A percentile compares a stretch with the other conserved stretches of the same genome.
These are phyloP conservation scores for Acrocyrtus sp. DNA, from an alignment of 2,888 invertebrate genomes.

Conservation along the genomic window DNA sequence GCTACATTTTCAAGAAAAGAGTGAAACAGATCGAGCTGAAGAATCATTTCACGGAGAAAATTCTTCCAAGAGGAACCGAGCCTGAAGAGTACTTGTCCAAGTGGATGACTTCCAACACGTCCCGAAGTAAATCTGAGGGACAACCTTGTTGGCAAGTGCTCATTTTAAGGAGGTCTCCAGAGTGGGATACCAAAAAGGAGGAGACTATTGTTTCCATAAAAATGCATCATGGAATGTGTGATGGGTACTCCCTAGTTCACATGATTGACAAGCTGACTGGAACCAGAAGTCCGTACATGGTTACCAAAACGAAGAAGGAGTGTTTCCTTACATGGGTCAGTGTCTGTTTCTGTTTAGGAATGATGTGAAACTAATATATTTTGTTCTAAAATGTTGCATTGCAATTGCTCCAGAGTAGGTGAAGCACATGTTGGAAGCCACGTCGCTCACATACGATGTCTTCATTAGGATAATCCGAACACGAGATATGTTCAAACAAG, in stretches of 20 bases:
- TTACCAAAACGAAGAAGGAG: conserved; percentile 10
- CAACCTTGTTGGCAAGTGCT: conserved; percentile 41
- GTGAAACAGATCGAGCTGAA: conserved; percentile 9
- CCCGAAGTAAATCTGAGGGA: conserved; percentile 3
- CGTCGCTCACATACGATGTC: conserved; percentile 25
- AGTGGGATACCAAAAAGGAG: neutral
- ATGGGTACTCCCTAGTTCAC: conserved; percentile 39
- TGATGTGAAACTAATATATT: neutral
- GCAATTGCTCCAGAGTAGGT: conserved; percentile 8
- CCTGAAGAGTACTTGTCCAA: conserved; percentile 25
- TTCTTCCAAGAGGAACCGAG: conserved; percentile 15
- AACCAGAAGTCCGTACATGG: conserved; percentile 22
- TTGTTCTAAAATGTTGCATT: neutral
- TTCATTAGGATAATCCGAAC: conserved; percentile 3
- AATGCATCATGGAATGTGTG: conserved; percentile 41
- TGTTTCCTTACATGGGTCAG: conserved; percentile 23
- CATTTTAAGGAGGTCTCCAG: conserved; percentile 3
- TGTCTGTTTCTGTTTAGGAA: neutral
- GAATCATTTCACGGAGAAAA: conserved; percentile 31
- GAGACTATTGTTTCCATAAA: conserved; percentile 26
- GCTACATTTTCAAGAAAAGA: conserved; percentile 30
- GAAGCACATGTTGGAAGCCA: conserved; percentile 10
- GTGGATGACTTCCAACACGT: conserved; percentile 24
- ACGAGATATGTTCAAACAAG: conserved; percentile 1
- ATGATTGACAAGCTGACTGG: conserved; percentile 36